Evolutionary conservation across 2,113 vertebrate species (phyloP).

Genomic region (Scalopus aquaticus): DNA sequence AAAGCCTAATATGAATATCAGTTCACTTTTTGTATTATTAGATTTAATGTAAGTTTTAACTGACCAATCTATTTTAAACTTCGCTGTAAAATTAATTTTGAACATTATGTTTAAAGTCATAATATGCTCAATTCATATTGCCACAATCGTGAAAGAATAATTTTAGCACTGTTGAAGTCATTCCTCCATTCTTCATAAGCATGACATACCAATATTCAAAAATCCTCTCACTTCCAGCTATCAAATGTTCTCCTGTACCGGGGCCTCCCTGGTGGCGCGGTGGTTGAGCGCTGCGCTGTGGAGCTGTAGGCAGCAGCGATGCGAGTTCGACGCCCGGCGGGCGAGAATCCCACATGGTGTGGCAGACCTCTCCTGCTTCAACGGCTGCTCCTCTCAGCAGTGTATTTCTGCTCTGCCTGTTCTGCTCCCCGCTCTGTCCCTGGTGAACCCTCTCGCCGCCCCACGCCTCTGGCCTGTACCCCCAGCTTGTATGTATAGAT

Average conservation of each 20-base stretch:
- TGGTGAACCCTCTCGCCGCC: no score
- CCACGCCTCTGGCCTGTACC: no score
- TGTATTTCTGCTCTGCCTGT: no score
- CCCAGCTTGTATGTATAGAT: no score
- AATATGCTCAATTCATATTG: neutral
- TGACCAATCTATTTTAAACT: slow-evolving; percentile 20
- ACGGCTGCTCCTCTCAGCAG: no score
- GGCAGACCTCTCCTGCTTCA: no score
- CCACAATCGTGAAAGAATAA: neutral
- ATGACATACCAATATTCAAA: neutral
- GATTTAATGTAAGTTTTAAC: neutral
- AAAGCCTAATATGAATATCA: neutral
- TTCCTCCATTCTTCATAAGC: neutral
- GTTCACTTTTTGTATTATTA: slow-evolving; percentile 22
- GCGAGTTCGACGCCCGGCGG: no score
- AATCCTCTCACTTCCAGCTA: neutral
- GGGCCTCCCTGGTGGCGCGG: no score
- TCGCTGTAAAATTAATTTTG: slow-evolving; percentile 5
- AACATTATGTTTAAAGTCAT: neutral
- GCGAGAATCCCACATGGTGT: no score
- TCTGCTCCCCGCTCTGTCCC: no score
- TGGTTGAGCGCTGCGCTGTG: no score
- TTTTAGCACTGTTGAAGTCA: neutral
- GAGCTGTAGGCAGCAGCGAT: no score
- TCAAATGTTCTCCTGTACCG: neutral